Conservation (phyloP, 2,113 vertebrate genomes). For the Tauraco erythrolophus region DNA sequence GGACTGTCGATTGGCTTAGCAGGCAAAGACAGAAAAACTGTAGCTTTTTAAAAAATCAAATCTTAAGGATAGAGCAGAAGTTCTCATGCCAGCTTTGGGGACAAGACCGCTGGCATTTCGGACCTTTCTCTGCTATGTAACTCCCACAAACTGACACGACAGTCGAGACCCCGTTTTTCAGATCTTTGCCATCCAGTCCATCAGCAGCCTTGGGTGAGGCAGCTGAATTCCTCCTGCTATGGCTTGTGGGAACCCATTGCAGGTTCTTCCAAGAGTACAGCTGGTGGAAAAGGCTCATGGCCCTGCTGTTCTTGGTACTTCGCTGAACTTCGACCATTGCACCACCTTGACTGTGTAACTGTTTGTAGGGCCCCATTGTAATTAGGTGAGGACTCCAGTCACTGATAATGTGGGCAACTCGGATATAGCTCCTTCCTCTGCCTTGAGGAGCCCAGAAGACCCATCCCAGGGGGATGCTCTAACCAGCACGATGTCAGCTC, state of each 20-base stretch:
- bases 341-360: too few species aligned
- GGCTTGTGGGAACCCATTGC: not conserved
- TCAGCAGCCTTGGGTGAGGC: not conserved
- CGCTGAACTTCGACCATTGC: too few species aligned
- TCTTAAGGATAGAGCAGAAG: too few species aligned
- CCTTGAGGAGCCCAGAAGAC: not conserved
- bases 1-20: too few species aligned
- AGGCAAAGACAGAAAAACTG: too few species aligned
- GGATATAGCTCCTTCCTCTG: not conserved
- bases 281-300: not conserved
- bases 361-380: not conserved
- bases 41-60: too few species aligned
- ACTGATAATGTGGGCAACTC: not conserved
- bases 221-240: not conserved
- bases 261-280: not conserved
- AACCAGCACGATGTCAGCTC: rapidly evolving
- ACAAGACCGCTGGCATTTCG: too few species aligned
- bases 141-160: too few species aligned
- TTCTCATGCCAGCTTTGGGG: too few species aligned
- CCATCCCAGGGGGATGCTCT: not conserved
- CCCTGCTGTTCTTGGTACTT: not conserved
- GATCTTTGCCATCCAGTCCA: too few species aligned
- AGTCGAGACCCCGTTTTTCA: too few species aligned
- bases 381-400: not conserved
- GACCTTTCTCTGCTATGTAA: too few species aligned